These are phyloP conservation scores for Stomatorhinus ivindoensis DNA, from an alignment of 2,113 vertebrate species.

Conservation along the genomic window DNA sequence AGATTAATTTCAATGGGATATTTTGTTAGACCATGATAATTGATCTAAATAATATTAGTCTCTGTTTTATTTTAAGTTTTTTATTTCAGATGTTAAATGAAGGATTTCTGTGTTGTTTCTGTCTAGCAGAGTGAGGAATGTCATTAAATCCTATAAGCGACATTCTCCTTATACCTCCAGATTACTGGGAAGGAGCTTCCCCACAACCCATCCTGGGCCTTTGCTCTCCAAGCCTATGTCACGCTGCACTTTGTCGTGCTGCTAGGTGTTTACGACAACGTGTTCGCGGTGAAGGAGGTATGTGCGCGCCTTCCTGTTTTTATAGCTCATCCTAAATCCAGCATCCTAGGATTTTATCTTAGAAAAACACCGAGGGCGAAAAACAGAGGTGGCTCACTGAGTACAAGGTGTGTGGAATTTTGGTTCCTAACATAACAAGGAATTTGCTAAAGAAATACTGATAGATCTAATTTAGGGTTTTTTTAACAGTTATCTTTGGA, in stretches of 20 bases:
- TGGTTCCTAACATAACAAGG: slow-evolving; percentile 36
- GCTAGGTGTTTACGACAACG: slow-evolving; percentile 61
- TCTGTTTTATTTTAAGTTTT: neutral
- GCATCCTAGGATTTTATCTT: slow-evolving; percentile 12
- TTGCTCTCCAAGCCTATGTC: slow-evolving; percentile 58
- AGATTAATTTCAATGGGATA: neutral
- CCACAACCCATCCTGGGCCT: slow-evolving; percentile 54
- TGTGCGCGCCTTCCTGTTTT: slow-evolving; percentile 39
- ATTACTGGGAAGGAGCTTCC: slow-evolving; percentile 73
- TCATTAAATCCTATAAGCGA: neutral
- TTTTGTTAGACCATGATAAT: neutral
- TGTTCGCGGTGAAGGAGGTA: slow-evolving; percentile 66
- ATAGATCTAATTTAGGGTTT: slow-evolving; percentile 35
- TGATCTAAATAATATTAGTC: neutral
- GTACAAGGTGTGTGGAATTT: neutral
- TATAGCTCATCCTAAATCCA: neutral
- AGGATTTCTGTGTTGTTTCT: neutral
- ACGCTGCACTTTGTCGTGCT: slow-evolving; percentile 67
- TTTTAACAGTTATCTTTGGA: slow-evolving; percentile 62
- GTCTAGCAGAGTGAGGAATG: neutral
- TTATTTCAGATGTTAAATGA: neutral
- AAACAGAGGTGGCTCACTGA: neutral
- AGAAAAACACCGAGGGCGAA: neutral
- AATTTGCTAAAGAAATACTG: slow-evolving; percentile 33
- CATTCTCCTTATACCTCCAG: slow-evolving; percentile 43